Conservation (phyloP, 2,113 vertebrate species). For the Nycticebus coucang region DNA sequence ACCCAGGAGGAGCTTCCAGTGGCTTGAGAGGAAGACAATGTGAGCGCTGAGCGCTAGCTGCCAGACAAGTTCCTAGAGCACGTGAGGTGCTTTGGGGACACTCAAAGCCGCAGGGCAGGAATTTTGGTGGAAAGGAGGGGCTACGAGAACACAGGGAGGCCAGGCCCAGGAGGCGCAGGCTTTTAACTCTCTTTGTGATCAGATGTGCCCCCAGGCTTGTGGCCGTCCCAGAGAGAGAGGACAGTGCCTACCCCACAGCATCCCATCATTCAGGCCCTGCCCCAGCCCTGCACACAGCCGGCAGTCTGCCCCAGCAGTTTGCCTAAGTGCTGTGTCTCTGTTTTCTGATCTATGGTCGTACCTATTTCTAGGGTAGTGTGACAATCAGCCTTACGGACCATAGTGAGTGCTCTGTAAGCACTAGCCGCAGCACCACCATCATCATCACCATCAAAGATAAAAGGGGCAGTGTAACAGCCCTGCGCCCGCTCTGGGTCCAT, state of each 20-base stretch:
- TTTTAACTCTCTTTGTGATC: not conserved
- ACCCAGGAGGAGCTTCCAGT: too few relatives aligned
- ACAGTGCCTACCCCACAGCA: not conserved
- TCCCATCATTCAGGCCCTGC: not conserved
- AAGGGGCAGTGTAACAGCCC: too few relatives aligned
- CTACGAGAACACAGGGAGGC: not conserved
- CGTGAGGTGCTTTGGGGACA: not conserved
- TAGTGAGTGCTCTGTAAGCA: accelerated
- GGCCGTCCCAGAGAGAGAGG: not conserved
- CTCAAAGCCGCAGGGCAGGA: not conserved
- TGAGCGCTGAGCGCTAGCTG: accelerated
- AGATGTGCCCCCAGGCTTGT: not conserved
- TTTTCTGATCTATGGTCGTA: not conserved
- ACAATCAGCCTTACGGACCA: not conserved
- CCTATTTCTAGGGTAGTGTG: not conserved
- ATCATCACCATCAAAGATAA: not conserved
- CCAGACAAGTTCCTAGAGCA: not conserved
- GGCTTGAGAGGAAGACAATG: not conserved
- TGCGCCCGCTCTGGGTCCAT: not conserved
- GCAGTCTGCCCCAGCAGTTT: not conserved
- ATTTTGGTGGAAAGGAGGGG: not conserved
- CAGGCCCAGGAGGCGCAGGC: not conserved
- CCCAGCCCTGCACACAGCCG: accelerated
- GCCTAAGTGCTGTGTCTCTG: accelerated
- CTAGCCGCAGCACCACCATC: not conserved